Conservation (phyloP, 2,113 vertebrate genomes). For the Condylura cristata region DNA sequence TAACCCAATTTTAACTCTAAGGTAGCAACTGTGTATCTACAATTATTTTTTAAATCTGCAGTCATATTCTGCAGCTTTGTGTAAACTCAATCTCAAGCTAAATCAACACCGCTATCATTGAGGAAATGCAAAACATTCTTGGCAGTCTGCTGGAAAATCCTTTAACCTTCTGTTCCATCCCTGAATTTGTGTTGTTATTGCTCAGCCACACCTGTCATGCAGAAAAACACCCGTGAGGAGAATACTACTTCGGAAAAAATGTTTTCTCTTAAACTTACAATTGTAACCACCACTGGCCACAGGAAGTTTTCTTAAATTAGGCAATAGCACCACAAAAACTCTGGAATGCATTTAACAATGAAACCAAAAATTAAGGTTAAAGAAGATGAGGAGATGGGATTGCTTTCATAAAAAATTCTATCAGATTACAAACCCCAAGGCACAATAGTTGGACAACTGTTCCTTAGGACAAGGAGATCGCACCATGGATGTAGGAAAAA, state of each 20-base stretch:
- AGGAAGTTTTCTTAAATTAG: background rate
- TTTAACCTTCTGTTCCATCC: background rate
- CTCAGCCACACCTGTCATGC: background rate
- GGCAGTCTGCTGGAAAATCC: constrained; percentile 16
- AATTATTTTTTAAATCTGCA: constrained; percentile 45
- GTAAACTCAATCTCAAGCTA: background rate
- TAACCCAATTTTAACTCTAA: background rate
- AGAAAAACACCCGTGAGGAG: background rate
- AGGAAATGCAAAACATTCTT: constrained; percentile 59
- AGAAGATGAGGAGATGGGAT: background rate
- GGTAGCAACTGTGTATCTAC: background rate
- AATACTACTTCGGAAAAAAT: background rate
- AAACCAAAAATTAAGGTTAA: background rate
- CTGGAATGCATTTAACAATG: background rate
- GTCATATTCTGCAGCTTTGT: constrained; percentile 40
- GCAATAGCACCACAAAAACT: background rate
- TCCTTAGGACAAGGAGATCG: background rate
- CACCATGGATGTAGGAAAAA: background rate
- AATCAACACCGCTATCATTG: constrained; percentile 23
- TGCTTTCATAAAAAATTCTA: background rate
- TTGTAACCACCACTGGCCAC: background rate
- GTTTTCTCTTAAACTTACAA: background rate
- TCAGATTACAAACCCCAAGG: background rate
- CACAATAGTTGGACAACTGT: background rate
- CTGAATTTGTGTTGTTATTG: background rate